phyloP scores from a whole-genome alignment of 2,888 invertebrate species.

The Chromoteleia sp. region DNA sequence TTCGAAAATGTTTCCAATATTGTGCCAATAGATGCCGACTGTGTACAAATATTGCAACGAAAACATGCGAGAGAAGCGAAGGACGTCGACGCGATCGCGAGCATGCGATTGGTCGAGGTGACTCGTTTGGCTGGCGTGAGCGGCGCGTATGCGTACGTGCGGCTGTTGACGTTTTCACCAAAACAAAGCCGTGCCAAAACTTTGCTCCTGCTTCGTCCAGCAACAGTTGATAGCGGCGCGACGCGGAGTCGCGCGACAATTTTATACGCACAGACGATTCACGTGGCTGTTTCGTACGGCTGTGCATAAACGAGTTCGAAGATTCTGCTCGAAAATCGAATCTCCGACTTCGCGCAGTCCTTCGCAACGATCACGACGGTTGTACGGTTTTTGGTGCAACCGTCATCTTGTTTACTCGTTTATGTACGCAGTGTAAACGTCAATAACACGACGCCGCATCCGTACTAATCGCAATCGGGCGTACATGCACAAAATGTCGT shows the following conservation, averaged over 20 bases:
- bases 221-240: constrained; percentile 38
- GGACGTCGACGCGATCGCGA: background rate
- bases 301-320: background rate
- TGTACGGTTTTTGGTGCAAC: constrained; percentile 28
- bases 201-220: constrained; percentile 14
- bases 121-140: constrained; percentile 26
- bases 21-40: background rate
- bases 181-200: constrained; percentile 54
- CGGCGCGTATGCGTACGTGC: constrained; percentile 50
- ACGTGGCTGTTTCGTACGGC: background rate
- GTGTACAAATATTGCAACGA: background rate
- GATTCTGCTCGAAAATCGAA: no score
- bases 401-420: constrained; percentile 40
- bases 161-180: constrained; percentile 54
- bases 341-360: background rate
- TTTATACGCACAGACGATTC: background rate
- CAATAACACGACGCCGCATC: constrained; percentile 19
- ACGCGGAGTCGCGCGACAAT: constrained; percentile 27
- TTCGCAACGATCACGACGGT: constrained; percentile 23
- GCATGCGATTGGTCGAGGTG: constrained; percentile 29
- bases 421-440: constrained; percentile 26
- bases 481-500: constrained; percentile 50
- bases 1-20: background rate
- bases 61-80: constrained; percentile 7
- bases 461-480: background rate